Base-by-base conservation (phyloP, 2,888 invertebrate genomes). In the Zelleria hepariella region DNA sequence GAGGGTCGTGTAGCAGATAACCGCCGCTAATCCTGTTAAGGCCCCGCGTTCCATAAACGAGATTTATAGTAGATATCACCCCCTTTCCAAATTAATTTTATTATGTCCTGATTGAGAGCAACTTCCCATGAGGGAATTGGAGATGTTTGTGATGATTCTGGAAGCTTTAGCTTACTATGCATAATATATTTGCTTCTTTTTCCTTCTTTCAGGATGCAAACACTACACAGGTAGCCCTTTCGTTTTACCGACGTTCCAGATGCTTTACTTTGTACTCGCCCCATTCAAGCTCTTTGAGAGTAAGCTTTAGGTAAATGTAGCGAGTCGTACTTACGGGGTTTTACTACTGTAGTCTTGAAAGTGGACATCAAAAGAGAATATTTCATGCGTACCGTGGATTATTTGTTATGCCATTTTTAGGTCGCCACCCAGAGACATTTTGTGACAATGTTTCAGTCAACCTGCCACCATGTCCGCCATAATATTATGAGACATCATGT, bases 31-130 rank as follows among this genome's bases (percentile, higher is more conserved):
- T 82, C 71, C 70, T 80, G 80, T 86, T 78, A 78, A 75, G 70
- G 71, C 74, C 66, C 72, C 65, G 70, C 70, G 32, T 74, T 77
- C 78, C 71, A 68, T 69, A 80, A 84, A 82, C 82, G 74, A 81
- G 87, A 88, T 88, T 88, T 88, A 87, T 86, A n/a, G n/a, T n/a
- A 73, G 58, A 57, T 24, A 59, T 59, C 61, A 59, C 75, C 80
- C 84, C 83, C 79, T 84, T 82, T 85, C 72, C 70, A 76, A 85
- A 86, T 86, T 86, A 84, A 78, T n/a, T n/a, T n/a, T n/a, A n/a
- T 69, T 69, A 74, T 75, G 77, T 83, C 78, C 80, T 80, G 80
- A 82, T 82, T 77, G 79, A 74, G 74, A 69, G 68, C 69, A 71
- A 54, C 15, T 27, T 20, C 6, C 32, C 15, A 77, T 74, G 80